Conservation (phyloP, 2,113 vertebrate genomes). For the Etheostoma spectabile region DNA sequence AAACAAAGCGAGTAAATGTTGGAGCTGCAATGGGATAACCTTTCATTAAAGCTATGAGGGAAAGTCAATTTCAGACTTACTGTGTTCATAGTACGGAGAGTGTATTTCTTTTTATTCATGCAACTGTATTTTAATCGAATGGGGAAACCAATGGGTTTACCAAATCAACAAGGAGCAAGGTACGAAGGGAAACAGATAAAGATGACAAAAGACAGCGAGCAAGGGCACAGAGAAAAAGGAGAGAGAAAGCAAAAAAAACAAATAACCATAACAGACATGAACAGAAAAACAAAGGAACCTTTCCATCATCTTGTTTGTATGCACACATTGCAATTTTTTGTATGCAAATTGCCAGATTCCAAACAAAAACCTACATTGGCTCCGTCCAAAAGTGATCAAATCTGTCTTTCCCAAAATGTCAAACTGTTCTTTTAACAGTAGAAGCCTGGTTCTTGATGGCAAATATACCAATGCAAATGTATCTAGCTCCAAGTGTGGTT, state of each 20-base stretch:
- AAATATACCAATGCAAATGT: neutral
- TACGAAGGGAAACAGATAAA: neutral
- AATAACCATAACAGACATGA: too few species aligned
- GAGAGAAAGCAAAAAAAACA: neutral
- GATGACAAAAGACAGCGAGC: neutral
- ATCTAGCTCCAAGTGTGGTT: neutral
- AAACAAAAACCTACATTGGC: too few species aligned
- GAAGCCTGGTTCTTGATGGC: too few species aligned
- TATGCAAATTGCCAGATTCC: too few species aligned
- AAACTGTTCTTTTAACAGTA: too few species aligned
- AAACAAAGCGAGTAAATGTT: neutral
- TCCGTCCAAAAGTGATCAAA: too few species aligned
- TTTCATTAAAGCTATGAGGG: neutral
- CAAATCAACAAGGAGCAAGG: neutral
- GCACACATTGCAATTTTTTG: neutral
- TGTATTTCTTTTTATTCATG: neutral
- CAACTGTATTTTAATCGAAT: neutral
- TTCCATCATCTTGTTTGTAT: neutral
- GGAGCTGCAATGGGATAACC: constrained; percentile 1
- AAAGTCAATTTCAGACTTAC: neutral
- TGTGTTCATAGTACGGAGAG: neutral
- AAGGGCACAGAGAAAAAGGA: neutral
- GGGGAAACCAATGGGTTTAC: neutral
- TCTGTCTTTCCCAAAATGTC: too few species aligned
- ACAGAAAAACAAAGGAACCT: too few species aligned